Base-by-base conservation (phyloP, 2,888 invertebrate genomes). In the Philonicus albiceps region DNA sequence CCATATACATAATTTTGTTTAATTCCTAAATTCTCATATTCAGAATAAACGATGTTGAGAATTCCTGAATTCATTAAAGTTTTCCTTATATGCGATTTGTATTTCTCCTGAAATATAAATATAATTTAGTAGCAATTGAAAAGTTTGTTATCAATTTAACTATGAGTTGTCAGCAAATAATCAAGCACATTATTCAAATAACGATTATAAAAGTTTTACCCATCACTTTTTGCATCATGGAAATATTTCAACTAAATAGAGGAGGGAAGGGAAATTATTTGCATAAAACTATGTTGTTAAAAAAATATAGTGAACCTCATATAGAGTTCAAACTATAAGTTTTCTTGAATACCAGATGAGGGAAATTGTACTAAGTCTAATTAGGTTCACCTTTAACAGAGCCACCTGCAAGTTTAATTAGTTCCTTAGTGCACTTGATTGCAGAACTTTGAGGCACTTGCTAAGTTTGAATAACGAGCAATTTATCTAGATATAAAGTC, bases 331-430 rank as follows among this genome's bases (percentile, higher is more conserved):
- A 55, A 55, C 55, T 55, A n/a, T n/a, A 22, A 64, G 64, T 64
- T 55, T 27, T 55, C 55, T 7, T 19, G 11, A 3, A 22, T 22
- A 22, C 8, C 19, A 55, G 55, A 55, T 55, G 55, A 55, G 55
- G 19, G 22, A 55, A 55, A 22, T 55, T 64, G 22, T 64, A 27
- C 64, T 64, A 64, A 64, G 64, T 64, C 64, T 64, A 80, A 80
- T 80, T 53, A 49, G 43, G 53, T 27, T 34, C 40, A 27, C 80
- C 27, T 80, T 80, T 16, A 80, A 19, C 80, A 30, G 53, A 27
- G 22, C 53, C 80, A 80, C 53, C 80, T 80, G 53, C 27, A 80
- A 80, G 53, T 80, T 80, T 80, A 80, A 80, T 80, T 80, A 80
- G 49, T 53, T 80, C 37, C 43, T 53, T 30, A 80, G 53, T 80